Evolutionary conservation across 2,888 invertebrate genomes (phyloP).

Genomic region (Cheiracanthium punctorium): DNA sequence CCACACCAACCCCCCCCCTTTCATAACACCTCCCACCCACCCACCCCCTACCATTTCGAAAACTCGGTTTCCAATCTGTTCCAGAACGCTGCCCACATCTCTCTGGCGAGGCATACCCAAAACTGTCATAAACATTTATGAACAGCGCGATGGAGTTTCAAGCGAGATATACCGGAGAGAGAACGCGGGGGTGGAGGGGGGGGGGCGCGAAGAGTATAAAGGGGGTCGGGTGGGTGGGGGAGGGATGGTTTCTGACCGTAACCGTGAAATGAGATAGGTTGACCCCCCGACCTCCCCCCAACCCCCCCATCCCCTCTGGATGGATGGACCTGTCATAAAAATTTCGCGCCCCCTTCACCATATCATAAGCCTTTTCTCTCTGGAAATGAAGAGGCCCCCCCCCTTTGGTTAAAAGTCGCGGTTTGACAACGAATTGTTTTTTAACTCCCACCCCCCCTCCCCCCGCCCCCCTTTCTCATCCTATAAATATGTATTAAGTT

Average conservation of each 20-base stretch:
- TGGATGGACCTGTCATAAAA: conserved; percentile 64
- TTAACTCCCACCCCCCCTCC: conserved; percentile 26
- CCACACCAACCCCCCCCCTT: conserved; percentile 8
- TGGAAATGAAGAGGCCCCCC: conserved; percentile 25
- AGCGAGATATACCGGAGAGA: conserved; percentile 10
- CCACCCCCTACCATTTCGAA: conserved; percentile 19
- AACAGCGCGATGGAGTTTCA: conserved; percentile 55
- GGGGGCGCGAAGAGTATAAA: neutral
- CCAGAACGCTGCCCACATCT: conserved; percentile 66
- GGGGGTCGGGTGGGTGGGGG: neutral
- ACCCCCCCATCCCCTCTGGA: conserved; percentile 47
- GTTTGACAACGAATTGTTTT: conserved; percentile 62
- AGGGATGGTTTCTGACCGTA: conserved; percentile 63
- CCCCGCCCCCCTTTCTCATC: no score
- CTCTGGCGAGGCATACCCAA: conserved; percentile 64
- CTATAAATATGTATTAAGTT: conserved; percentile 69
- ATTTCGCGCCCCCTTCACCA: conserved; percentile 29
- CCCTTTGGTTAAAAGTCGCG: conserved; percentile 49
- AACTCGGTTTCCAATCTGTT: conserved; percentile 68
- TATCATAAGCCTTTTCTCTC: conserved; percentile 23
- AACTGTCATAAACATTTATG: conserved; percentile 71
- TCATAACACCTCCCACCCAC: no score
- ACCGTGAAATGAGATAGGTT: conserved; percentile 70
- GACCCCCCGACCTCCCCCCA: conserved; percentile 55
- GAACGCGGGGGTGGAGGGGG: neutral